phyloP scores from a whole-genome alignment of 2,797 vertebrate genomes.

The Saguinus oedipus region DNA sequence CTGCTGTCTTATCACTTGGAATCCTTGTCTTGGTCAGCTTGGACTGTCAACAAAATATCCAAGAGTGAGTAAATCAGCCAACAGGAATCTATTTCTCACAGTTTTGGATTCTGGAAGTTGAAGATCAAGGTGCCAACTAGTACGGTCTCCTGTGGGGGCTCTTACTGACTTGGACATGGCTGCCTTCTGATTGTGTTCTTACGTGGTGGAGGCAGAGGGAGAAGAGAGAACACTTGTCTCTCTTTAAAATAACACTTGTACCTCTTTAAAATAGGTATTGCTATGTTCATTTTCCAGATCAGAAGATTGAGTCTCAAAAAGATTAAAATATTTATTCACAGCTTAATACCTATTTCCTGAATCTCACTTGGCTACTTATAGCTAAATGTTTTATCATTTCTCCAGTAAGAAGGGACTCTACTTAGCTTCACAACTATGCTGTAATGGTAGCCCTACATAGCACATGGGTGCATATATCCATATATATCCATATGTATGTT shows the following conservation, averaged over 20 bases:
- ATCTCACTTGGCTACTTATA: not conserved
- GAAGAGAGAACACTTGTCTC: not conserved
- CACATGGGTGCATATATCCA: not conserved
- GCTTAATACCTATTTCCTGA: not conserved
- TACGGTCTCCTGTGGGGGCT: not conserved
- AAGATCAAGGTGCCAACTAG: not conserved
- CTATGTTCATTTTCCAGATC: not conserved
- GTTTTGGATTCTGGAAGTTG: not conserved
- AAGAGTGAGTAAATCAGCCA: not conserved
- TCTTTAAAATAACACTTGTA: not conserved
- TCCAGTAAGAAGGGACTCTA: not conserved
- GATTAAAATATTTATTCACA: constrained; percentile 19
- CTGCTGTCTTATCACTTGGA: not conserved
- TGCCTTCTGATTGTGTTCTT: not conserved
- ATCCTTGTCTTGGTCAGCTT: not conserved
- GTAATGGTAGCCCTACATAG: not conserved
- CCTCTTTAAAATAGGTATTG: not conserved
- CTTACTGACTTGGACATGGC: not conserved
- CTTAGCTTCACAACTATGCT: not conserved
- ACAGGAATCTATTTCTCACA: not conserved
- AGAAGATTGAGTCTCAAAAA: not conserved
- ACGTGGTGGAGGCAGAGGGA: not conserved
- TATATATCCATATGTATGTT: not conserved
- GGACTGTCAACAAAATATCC: not conserved
- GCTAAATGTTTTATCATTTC: not conserved